Percentiles rank a stretch among this genome's conserved stretches.
Evolutionary conservation across 2,797 vertebrate genomes (phyloP).

Genomic region (Cyprinella venusta): DNA sequence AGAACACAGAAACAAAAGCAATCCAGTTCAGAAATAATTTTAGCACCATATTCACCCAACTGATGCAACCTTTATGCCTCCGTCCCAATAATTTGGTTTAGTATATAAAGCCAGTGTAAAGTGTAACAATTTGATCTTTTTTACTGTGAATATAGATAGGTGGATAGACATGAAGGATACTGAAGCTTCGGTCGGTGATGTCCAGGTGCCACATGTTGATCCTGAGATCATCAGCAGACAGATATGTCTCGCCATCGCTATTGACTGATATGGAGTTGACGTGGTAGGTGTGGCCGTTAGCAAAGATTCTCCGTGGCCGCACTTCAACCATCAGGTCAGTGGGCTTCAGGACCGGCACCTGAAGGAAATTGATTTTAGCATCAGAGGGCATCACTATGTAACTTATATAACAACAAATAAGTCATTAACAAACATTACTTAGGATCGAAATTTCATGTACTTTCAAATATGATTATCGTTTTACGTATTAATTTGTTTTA

Average conservation of each 20-base stretch:
- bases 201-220: constrained; percentile 99
- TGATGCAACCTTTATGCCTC: neutral
- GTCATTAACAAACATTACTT: neutral
- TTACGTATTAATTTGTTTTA: neutral
- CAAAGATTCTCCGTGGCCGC: constrained; percentile 91
- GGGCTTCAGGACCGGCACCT: constrained; percentile 95
- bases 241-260: constrained; percentile 94
- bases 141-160: neutral
- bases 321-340: constrained; percentile 98
- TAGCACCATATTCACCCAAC: neutral
- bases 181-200: constrained; percentile 98
- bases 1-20: neutral
- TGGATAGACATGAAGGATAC: constrained; percentile 82
- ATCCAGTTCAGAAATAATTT: neutral
- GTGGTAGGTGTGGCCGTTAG: constrained; percentile 96
- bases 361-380: constrained; percentile 33
- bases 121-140: neutral
- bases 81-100: neutral
- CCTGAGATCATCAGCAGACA: constrained; percentile 94
- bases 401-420: neutral
- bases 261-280: constrained; percentile 98
- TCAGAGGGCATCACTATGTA: neutral
- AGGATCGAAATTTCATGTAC: neutral
- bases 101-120: neutral
- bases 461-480: neutral